Evolutionary conservation across 2,113 vertebrate genomes (phyloP), one percentile per base, ranked within the genome.

Genomic region (Archocentrus centrarchus): DNA sequence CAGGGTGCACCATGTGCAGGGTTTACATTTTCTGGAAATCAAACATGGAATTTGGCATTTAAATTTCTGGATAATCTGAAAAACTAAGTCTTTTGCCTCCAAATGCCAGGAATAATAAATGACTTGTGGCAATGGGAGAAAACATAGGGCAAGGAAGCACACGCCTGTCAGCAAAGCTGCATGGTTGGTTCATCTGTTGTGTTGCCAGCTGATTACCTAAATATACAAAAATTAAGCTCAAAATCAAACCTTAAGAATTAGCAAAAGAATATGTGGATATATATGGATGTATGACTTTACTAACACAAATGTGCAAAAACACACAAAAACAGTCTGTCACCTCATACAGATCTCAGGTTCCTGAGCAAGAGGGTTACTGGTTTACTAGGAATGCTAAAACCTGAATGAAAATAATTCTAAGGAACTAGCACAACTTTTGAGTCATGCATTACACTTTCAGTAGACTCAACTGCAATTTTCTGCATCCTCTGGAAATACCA

Each of bases 171-270:
- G 17, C 27, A 73, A 73, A 73, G 27, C 47, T 73, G 7, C 11
- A 0, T n/a, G 41, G 27, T 5, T 14, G 6, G 13, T 13, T 1
- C 47, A 32, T 35, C 68, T 8, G 27, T n/a, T 73, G 3, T 60
- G 50, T 11, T 59, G 30, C 10, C 73, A 60, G 70, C 73, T 64
- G 64, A 76, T 27, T 59, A 64, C 64, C 61, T 78, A 50, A 5
- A 63, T 61, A 85, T 53, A 73, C 79, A 82, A 50, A 79, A 77
- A 77, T 61, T 22, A 63, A 86, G 76, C 30, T 73, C 76, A 79
- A 66, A 57, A 27, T 7, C 32, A 32, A 73, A 73, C 5, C 32
- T 5, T 73, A 55, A 73, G 27, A 73, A 47, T 35, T 9, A 41
- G 68, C 35, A 30, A 11, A 47, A 61, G 10, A 3, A 4, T 32